A percentile compares a stretch with the other conserved stretches of the same genome.
These are phyloP conservation scores for Machaerirhynchus nigripectus DNA, from an alignment of 2,113 vertebrate species.

Conservation along the genomic window DNA sequence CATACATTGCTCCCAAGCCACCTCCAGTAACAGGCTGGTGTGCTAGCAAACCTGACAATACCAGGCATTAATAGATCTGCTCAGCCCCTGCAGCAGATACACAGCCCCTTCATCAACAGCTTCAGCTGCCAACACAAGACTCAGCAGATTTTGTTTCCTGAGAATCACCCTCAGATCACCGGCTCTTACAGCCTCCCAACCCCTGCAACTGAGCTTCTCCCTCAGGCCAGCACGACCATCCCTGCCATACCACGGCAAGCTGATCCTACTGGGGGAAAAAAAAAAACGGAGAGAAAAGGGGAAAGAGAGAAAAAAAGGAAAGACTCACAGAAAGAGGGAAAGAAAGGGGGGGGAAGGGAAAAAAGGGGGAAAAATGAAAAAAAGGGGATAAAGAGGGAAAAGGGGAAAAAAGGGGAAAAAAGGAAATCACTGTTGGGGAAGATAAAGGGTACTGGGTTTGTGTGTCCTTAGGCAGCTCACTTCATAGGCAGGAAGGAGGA, in stretches of 20 bases:
- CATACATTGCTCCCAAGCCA: not conserved
- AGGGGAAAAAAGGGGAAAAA: not conserved
- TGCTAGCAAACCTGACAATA: not conserved
- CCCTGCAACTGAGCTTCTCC: not conserved
- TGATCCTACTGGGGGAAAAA: not conserved
- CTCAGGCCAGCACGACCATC: not conserved
- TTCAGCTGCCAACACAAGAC: not conserved
- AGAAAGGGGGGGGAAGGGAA: too few relatives aligned
- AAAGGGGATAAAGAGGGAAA: not conserved
- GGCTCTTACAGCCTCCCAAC: not conserved
- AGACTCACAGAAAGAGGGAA: too few relatives aligned
- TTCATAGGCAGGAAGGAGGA: not conserved
- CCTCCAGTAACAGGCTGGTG: not conserved
- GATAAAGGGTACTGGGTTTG: not conserved
- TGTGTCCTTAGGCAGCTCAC: not conserved
- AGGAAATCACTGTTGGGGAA: not conserved
- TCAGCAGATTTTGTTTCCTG: not conserved
- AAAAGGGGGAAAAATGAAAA: accelerated
- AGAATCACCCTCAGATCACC: not conserved
- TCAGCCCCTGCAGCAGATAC: not conserved
- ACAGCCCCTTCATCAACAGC: not conserved
- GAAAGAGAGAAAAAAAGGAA: not conserved
- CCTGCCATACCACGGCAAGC: not conserved
- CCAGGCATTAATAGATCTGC: not conserved
- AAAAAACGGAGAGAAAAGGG: too few relatives aligned